phyloP scores from a whole-genome alignment of 1,140 invertebrate genomes.

The Caenorhabditis latens region DNA sequence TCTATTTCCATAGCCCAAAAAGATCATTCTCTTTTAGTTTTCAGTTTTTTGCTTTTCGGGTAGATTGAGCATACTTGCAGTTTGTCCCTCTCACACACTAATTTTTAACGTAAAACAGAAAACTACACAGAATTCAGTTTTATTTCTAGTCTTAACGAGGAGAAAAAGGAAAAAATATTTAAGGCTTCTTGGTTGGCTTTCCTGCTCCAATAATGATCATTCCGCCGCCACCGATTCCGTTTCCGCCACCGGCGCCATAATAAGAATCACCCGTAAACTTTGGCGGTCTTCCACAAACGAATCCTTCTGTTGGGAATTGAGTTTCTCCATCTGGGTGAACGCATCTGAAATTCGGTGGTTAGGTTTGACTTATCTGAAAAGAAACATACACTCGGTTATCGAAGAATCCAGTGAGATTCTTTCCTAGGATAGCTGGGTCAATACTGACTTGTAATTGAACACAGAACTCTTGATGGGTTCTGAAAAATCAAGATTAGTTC shows the following conservation, averaged over 20 bases:
- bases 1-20: no score
- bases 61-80: no score
- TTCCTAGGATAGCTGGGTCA: background rate
- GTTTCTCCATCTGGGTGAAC: background rate
- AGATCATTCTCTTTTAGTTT: no score
- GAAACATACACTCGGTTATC: slow-evolving; percentile 26
- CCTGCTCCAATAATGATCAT: background rate
- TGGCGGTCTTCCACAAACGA: slow-evolving; percentile 15
- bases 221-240: background rate
- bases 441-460: slow-evolving; percentile 15
- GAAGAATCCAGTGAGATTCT: slow-evolving; percentile 9
- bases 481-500: background rate
- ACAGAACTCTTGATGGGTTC: background rate
- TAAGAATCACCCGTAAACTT: background rate
- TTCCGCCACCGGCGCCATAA: background rate
- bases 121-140: no score
- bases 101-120: no score
- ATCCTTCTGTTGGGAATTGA: slow-evolving; percentile 20
- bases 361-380: background rate
- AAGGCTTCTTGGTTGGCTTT: slow-evolving; percentile 11
- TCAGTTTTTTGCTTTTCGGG: no score
- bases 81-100: no score
- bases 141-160: no score
- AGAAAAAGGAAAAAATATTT: background rate
- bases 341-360: background rate